phyloP scores from a whole-genome alignment of 53 echinoderm and acorn worm species.

The Crossaster papposus region DNA sequence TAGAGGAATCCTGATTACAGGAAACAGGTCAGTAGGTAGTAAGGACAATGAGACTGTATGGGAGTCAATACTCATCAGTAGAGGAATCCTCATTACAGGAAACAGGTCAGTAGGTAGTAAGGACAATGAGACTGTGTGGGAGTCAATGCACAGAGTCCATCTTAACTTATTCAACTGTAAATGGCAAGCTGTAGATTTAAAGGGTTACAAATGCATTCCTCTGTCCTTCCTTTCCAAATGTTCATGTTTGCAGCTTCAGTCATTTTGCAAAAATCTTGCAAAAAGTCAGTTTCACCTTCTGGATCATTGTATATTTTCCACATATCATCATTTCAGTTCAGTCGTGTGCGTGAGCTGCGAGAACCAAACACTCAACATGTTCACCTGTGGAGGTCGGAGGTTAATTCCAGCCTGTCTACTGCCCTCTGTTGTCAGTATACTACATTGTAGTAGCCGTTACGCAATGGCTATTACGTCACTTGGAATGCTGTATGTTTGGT shows the following conservation, averaged over 20 bases:
- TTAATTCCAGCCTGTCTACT: conserved; percentile 77
- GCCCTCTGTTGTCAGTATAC: conserved; percentile 75
- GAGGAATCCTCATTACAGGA: no score
- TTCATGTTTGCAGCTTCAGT: no score
- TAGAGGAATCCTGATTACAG: no score
- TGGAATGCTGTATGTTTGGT: conserved; percentile 86
- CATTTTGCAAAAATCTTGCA: no score
- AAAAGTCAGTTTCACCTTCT: background rate
- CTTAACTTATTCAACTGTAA: no score
- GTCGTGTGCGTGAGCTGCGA: conserved; percentile 72
- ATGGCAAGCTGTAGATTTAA: no score
- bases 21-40: no score
- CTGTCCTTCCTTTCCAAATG: no score
- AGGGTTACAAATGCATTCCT: background rate
- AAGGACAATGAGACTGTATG: no score
- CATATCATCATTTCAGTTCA: background rate
- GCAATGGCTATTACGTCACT: conserved; percentile 75
- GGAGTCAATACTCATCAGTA: no score
- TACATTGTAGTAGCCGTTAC: conserved; percentile 76
- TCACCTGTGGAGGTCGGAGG: conserved; percentile 76
- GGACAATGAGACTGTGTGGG: conserved; percentile 72
- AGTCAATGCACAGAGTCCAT: conserved; percentile 78
- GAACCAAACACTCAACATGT: conserved; percentile 82
- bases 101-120: no score
- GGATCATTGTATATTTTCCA: background rate